Conservation (phyloP, 1,140 invertebrate species). For the Elymnias hypermnestra region DNA sequence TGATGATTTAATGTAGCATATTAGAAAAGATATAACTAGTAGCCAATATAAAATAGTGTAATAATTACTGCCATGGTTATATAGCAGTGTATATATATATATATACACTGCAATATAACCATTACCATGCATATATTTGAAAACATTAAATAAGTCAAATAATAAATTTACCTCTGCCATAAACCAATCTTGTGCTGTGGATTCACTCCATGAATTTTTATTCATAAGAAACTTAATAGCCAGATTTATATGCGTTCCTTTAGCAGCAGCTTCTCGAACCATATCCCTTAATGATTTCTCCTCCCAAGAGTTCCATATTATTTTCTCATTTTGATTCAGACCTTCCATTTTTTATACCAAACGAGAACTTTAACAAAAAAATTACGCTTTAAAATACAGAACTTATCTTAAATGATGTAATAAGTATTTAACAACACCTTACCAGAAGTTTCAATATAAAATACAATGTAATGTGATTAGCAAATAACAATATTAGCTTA, state of each 20-base stretch:
- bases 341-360: constrained; percentile 59
- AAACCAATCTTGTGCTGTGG: constrained; percentile 76
- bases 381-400: background rate
- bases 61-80: too few relatives aligned
- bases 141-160: too few relatives aligned
- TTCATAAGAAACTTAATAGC: constrained; percentile 77
- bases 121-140: too few relatives aligned
- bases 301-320: constrained; percentile 78
- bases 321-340: constrained; percentile 74
- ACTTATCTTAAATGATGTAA: background rate
- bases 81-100: too few relatives aligned
- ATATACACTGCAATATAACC: too few relatives aligned
- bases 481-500: too few relatives aligned
- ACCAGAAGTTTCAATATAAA: too few relatives aligned
- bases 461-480: too few relatives aligned
- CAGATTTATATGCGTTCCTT: constrained; percentile 78
- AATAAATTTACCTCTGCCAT: constrained; percentile 76
- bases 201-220: constrained; percentile 73
- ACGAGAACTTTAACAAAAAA: too few relatives aligned
- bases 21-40: too few relatives aligned
- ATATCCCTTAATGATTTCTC: constrained; percentile 77
- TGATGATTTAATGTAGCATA: too few relatives aligned
- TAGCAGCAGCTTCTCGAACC: constrained; percentile 80
- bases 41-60: too few relatives aligned
- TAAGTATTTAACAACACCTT: background rate